A percentile compares a stretch with the other conserved stretches of the same genome.
phyloP scores from a whole-genome alignment of 1,140 invertebrate genomes.

The Megalonaias nervosa region DNA sequence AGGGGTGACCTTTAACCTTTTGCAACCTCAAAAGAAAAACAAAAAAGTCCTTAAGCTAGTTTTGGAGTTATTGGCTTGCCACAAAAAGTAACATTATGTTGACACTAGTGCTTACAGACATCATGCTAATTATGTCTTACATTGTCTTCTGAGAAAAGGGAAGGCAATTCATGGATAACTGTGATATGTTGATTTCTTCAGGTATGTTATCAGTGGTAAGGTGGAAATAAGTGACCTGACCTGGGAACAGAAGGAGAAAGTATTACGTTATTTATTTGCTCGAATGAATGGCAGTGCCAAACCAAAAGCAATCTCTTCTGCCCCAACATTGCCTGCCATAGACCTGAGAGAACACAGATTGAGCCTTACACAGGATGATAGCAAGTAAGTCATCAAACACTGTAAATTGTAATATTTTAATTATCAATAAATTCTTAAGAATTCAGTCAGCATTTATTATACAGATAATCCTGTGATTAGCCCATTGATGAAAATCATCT shows the following conservation, averaged over 20 bases:
- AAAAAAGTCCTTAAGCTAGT: too few species aligned
- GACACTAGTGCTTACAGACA: too few species aligned
- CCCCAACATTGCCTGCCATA: slow-evolving; percentile 44
- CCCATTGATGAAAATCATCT: background rate
- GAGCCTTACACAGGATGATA: slow-evolving; percentile 46
- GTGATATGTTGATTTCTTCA: slow-evolving; percentile 25
- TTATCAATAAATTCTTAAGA: slow-evolving; percentile 2
- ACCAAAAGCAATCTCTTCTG: slow-evolving; percentile 25
- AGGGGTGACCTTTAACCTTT: too few species aligned
- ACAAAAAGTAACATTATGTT: too few species aligned
- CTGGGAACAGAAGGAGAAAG: slow-evolving; percentile 71
- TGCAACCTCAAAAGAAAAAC: too few species aligned
- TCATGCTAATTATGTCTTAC: too few species aligned
- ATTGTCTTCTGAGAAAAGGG: too few species aligned
- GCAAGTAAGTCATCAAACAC: slow-evolving; percentile 1
- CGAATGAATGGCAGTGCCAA: slow-evolving; percentile 65
- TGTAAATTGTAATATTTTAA: background rate
- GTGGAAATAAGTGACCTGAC: slow-evolving; percentile 70
- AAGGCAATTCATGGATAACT: too few species aligned
- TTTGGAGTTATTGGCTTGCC: too few species aligned
- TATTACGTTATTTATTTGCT: slow-evolving; percentile 69
- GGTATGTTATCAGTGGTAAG: slow-evolving; percentile 58
- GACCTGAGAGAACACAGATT: slow-evolving; percentile 40
- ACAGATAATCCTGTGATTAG: too few species aligned
- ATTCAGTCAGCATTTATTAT: background rate